phyloP scores from a whole-genome alignment of 2,797 vertebrate genomes.

The Catharus ustulatus region DNA sequence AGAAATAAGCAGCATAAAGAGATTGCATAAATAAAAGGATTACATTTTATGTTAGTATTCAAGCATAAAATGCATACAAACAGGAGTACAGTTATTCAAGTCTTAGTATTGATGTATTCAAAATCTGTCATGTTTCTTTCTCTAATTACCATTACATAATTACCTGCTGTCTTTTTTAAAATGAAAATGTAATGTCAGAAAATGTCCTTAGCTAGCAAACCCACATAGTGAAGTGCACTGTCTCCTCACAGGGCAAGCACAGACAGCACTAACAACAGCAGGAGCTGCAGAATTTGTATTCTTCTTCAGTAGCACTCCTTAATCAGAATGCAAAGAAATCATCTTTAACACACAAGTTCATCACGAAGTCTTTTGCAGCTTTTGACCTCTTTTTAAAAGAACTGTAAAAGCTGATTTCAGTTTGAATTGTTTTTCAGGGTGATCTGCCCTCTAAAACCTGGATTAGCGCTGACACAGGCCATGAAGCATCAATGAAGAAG shows the following conservation, averaged over 20 bases:
- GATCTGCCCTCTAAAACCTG: neutral
- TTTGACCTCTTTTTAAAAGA: neutral
- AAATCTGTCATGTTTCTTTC: neutral
- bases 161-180: neutral
- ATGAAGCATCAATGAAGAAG: neutral
- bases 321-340: slow-evolving; percentile 7
- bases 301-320: neutral
- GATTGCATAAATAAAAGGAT: neutral
- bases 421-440: neutral
- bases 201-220: neutral
- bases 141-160: neutral
- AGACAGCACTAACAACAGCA: neutral
- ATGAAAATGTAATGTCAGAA: neutral
- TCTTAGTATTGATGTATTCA: neutral
- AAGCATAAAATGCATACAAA: neutral
- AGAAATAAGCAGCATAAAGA: neutral
- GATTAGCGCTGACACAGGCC: neutral
- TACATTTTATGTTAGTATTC: neutral
- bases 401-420: neutral
- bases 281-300: neutral
- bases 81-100: neutral
- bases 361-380: neutral
- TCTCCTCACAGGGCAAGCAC: neutral
- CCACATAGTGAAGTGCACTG: neutral
- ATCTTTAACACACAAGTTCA: neutral